Base-by-base conservation (phyloP, 2,113 vertebrate species). In the Formicarius rufipectus region DNA sequence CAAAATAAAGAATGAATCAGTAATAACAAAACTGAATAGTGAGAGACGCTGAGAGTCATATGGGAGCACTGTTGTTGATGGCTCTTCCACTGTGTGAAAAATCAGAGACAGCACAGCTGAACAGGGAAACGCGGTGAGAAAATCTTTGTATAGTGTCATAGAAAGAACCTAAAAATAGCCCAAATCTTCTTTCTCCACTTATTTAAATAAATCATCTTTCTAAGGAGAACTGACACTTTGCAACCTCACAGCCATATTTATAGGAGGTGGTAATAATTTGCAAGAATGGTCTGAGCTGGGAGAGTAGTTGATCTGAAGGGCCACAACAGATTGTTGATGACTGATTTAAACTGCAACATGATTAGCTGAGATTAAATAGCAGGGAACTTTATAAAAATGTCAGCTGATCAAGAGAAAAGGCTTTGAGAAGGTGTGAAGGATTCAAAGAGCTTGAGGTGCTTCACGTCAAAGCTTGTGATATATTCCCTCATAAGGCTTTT, bases 191-290 rank as follows among this genome's bases (percentile, higher is more conserved):
- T 94, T 94, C 67, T 90, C 20, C 62, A n/a, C 39, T 88, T 80
- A 85, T 79, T 95, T 84, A 92, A 90, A 92, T 94, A 88, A 96
- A 96, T 92, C 72, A 92, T 81, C 85, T 88, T 95, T 93, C 64
- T 52, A 56, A 68, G 56, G 63, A 94, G 79, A 94, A 94, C 24
- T 81, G 93, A 90, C 79, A 86, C 39, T 93, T 91, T 85, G 89
- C 78, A 69, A 55, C 62, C 82, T 96, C 87, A 88, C 85, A 86
- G 82, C 22, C 82, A 19, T 88, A 94, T 91, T 96, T 95, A 88
- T 93, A 93, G 84, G 82, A 95, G 55, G 87, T 96, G 91, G 82
- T n/a, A 96, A 76, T 67, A 89, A 96, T 96, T 93, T 63, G 47
- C 95, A 90, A 96, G 91, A 95, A 93, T 33, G 50, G 87, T 50